phyloP scores from a whole-genome alignment of 2,797 vertebrate genomes.

The Aeoliscus strigatus region DNA sequence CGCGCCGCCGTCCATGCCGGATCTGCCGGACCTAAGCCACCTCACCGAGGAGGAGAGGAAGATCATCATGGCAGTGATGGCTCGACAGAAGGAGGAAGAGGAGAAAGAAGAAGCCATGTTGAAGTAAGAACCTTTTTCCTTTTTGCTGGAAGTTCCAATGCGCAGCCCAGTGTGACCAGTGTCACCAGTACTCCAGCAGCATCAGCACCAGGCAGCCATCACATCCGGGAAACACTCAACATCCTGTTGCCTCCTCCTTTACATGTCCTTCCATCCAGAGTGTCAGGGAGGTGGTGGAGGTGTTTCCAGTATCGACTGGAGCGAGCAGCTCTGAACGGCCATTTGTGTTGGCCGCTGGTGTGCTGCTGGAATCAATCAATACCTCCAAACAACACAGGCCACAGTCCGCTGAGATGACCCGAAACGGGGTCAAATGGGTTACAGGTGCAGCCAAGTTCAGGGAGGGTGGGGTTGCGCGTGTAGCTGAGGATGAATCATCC shows the following conservation, averaged over 20 bases:
- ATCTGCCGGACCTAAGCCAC: conserved; percentile 97
- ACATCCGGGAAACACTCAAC: background rate
- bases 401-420: conserved; percentile 33
- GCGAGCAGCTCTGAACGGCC: too few species aligned
- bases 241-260: too few species aligned
- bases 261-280: too few species aligned
- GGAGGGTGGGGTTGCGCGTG: conserved; percentile 46
- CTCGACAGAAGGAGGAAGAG: conserved; percentile 95
- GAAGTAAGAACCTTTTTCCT: conserved; percentile 82
- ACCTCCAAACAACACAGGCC: conserved; percentile 16
- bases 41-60: conserved; percentile 97
- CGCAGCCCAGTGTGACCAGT: background rate
- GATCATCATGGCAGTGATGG: conserved; percentile 98
- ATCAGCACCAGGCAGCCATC: conserved; percentile 1
- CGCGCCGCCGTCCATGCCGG: conserved; percentile 88
- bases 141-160: conserved; percentile 21
- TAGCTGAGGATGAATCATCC: conserved; percentile 51
- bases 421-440: conserved; percentile 60
- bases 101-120: conserved; percentile 98
- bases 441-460: conserved; percentile 55
- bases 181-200: background rate
- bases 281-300: too few species aligned
- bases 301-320: too few species aligned
- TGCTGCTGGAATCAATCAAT: conserved; percentile 18
- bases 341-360: too few species aligned